Evolutionary conservation across 2,797 vertebrate species (phyloP).

Genomic region (Coregonus ussuriensis): DNA sequence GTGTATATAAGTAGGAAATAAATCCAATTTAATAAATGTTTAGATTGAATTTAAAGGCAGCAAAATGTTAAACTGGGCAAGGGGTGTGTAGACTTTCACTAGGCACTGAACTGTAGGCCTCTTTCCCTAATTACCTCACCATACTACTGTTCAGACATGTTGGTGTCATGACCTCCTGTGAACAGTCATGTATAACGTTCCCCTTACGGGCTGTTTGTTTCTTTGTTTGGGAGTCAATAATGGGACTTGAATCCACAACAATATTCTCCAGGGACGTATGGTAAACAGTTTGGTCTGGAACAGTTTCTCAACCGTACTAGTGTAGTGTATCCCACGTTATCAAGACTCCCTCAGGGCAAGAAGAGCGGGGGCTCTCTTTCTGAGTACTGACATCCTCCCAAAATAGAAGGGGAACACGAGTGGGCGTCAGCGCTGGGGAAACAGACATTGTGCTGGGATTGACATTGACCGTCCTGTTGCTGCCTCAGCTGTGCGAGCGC

Average conservation of each 20-base stretch:
- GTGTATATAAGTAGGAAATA: too few relatives aligned
- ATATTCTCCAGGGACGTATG: background rate
- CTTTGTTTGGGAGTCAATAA: background rate
- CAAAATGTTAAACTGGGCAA: too few relatives aligned
- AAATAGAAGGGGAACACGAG: slow-evolving; percentile 73
- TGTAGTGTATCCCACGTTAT: background rate
- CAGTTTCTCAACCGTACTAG: background rate
- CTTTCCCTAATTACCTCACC: background rate
- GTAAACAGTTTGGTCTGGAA: slow-evolving; percentile 24
- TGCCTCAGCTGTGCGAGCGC: background rate
- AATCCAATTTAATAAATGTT: too few relatives aligned
- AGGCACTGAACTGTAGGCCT: too few relatives aligned
- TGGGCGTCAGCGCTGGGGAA: slow-evolving; percentile 50
- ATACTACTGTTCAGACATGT: background rate
- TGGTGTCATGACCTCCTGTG: background rate
- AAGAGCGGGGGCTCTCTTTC: slow-evolving; percentile 39
- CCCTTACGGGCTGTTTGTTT: background rate
- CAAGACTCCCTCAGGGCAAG: slow-evolving; percentile 18
- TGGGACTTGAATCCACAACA: background rate
- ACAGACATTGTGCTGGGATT: slow-evolving; percentile 59
- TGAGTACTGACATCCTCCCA: slow-evolving; percentile 42
- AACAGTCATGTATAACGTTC: background rate
- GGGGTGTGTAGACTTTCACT: too few relatives aligned
- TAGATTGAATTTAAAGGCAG: too few relatives aligned
- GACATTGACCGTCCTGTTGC: slow-evolving; percentile 59